phyloP scores from a whole-genome alignment of 2,888 invertebrate species.

The Cryptocephalus moraei region DNA sequence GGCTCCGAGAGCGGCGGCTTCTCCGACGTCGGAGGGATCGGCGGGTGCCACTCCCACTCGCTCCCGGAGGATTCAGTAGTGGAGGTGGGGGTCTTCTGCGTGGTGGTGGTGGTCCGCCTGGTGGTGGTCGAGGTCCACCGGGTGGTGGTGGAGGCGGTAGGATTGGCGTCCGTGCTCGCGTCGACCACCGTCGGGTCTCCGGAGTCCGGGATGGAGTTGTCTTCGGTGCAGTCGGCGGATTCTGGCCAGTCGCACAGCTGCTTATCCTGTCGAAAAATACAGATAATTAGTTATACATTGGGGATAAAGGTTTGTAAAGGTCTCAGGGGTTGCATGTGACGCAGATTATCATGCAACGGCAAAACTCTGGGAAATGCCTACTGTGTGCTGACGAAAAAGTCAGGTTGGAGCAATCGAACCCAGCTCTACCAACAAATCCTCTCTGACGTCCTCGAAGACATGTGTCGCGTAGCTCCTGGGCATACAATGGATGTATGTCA shows the following conservation, averaged over 20 bases:
- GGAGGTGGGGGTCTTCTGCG: constrained; percentile 15
- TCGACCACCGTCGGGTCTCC: constrained; percentile 3
- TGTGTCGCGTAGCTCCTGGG: too few species aligned
- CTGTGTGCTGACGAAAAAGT: too few species aligned
- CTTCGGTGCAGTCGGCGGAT: constrained; percentile 45
- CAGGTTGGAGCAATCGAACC: too few species aligned
- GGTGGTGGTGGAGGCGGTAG: constrained; percentile 22
- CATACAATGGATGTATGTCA: too few species aligned
- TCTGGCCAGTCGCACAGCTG: constrained; percentile 66
- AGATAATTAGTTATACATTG: too few species aligned
- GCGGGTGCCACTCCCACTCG: constrained; percentile 28
- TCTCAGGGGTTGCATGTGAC: too few species aligned
- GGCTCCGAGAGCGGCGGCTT: constrained; percentile 37
- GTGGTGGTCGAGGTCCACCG: constrained; percentile 5
- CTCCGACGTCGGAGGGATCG: constrained; percentile 30
- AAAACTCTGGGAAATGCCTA: too few species aligned
- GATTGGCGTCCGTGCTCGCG: constrained; percentile 15
- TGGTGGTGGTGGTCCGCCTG: background rate
- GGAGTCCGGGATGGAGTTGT: constrained; percentile 3
- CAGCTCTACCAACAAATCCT: too few species aligned
- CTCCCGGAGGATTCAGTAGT: constrained; percentile 4
- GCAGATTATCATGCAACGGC: too few species aligned
- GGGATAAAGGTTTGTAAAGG: too few species aligned
- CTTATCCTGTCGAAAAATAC: constrained; percentile 38
- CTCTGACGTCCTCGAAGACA: too few species aligned